Evolutionary conservation across 1,140 invertebrate species (phyloP), one percentile per base, ranked within the genome.

Genomic region (Lordiphosa collinella): DNA sequence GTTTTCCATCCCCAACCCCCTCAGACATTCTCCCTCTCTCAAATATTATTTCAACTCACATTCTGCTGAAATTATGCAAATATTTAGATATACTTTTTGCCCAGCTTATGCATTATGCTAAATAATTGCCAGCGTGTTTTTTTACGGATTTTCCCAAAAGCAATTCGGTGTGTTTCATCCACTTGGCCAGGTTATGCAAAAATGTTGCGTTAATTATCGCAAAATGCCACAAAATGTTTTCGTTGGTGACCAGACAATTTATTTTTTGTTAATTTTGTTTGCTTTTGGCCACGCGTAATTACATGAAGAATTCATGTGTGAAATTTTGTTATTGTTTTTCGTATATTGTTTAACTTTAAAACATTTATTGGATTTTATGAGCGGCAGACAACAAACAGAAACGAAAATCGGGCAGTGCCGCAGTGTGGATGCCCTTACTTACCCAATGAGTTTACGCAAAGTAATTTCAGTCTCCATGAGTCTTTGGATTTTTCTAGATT

Each of bases 181-280:
- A 63, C 66, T 80, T 75, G 46, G 54, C 54, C 79, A 82, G 50
- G 68, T 75, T 80, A 60, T 53, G 57, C 48, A 61, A 46, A 74
- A 79, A 80, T 80, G 71, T 80, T 67, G 67, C 62, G 76, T 75
- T 82, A 82, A 80, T 80, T 80, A 80, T 76, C 71, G 40, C 34
- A 40, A 55, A 75, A 56, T 35, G 50, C 66, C 41, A 64, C 48
- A 58, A 55, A 65, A 71, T 71, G 37, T 62, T 47, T 56, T 35
- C 44, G 11, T 60, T 53, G 35, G 48, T 41, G 50, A 56, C 50
- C 36, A 12, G 55, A 38, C 60, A 75, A 71, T 76, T 68, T 63
- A 71, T 22, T 22, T 22, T 75, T 61, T 54, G 54, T 54, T 67
- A 64, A 67, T 63, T 57, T 76, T 76, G 57, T 80, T 67, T 57